These are phyloP conservation scores for Dendrolimus punctatus DNA, from an alignment of 1,140 invertebrate genomes.

Conservation along the genomic window DNA sequence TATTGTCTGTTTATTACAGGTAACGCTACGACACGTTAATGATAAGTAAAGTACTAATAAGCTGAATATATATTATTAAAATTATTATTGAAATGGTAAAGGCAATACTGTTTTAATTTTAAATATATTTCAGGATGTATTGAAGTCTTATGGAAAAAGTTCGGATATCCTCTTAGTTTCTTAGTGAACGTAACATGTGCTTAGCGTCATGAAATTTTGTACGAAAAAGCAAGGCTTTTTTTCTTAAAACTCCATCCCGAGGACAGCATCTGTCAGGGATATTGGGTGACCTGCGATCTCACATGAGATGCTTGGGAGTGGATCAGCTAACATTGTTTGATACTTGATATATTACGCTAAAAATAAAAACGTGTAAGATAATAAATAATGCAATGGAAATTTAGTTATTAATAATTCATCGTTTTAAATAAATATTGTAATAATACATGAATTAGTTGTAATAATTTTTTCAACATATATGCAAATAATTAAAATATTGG, in stretches of 20 bases:
- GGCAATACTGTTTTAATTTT: slow-evolving; percentile 7
- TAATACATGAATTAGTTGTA: no score
- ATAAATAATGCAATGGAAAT: no score
- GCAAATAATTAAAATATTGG: no score
- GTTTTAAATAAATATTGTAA: no score
- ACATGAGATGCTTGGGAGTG: slow-evolving; percentile 22
- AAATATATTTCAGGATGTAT: slow-evolving; percentile 18
- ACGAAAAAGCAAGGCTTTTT: slow-evolving; percentile 31
- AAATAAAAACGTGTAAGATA: background rate
- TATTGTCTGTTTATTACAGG: no score
- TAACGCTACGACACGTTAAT: no score
- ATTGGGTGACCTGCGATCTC: slow-evolving; percentile 48
- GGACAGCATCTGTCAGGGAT: slow-evolving; percentile 48
- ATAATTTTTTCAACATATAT: no score
- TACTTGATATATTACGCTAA: slow-evolving; percentile 3
- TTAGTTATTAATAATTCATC: no score
- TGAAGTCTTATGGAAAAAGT: slow-evolving; percentile 20
- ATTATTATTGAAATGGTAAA: background rate
- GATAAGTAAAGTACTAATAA: no score
- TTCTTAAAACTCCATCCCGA: slow-evolving; percentile 26
- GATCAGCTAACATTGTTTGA: slow-evolving; percentile 10
- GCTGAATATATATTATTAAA: no score
- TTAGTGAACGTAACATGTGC: slow-evolving; percentile 31
- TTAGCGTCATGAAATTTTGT: slow-evolving; percentile 24
- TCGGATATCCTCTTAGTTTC: slow-evolving; percentile 45